Evolutionary conservation across 2,888 invertebrate species (phyloP).

Genomic region (Catocala sponsa): DNA sequence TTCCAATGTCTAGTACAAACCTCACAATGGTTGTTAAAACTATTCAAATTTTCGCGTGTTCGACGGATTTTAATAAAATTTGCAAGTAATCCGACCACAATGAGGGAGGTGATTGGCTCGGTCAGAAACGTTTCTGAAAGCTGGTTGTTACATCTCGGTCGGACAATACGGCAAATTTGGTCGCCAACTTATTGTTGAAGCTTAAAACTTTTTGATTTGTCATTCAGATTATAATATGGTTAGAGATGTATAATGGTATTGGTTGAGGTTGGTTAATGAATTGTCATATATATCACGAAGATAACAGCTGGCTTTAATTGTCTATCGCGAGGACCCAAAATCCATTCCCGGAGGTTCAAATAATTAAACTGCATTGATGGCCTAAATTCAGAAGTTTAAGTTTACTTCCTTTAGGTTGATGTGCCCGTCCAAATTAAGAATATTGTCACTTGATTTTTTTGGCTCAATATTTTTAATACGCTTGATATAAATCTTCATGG

Average conservation of each 20-base stretch:
- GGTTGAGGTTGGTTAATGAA: conserved; percentile 8
- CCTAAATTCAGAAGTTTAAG: no score
- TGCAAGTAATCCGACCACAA: conserved; percentile 82
- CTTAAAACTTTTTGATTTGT: conserved; percentile 58
- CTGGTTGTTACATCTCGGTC: conserved; percentile 48
- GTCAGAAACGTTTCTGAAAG: conserved; percentile 52
- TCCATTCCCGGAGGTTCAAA: no score
- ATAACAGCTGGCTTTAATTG: no score
- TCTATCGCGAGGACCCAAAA: no score
- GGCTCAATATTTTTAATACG: no score
- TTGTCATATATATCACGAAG: not conserved
- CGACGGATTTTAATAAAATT: conserved; percentile 63
- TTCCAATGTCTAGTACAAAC: conserved; percentile 11
- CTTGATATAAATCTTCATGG: no score
- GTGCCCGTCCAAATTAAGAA: no score
- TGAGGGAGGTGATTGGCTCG: conserved; percentile 71
- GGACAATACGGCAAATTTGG: conserved; percentile 70
- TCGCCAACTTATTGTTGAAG: conserved; percentile 47
- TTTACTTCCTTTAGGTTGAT: no score
- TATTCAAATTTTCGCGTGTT: conserved; percentile 17
- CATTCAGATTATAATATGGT: conserved; percentile 48
- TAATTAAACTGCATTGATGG: no score
- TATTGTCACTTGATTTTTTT: no score
- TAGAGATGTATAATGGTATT: conserved; percentile 6
- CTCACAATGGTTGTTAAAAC: conserved; percentile 49